A percentile compares a stretch with the other conserved stretches of the same genome.
Conservation (phyloP, 2,888 invertebrate species). For the Coelopa pilipes region DNA sequence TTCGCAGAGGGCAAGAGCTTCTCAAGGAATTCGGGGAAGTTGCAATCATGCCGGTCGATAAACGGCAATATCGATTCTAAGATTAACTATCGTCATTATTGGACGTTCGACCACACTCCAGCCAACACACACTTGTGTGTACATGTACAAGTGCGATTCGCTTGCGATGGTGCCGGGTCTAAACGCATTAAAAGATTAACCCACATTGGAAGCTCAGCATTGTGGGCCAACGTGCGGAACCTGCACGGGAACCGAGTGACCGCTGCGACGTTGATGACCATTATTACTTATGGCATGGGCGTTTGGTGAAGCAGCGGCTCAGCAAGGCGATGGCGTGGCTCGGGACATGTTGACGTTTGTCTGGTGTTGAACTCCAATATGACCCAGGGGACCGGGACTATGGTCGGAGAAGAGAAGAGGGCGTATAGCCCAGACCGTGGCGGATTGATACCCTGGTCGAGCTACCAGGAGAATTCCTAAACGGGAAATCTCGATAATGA, state of each 20-base stretch:
- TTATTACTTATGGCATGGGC: conserved; percentile 12
- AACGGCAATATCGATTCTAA: conserved; percentile 3
- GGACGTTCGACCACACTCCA: not conserved
- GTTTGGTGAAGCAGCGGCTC: not conserved
- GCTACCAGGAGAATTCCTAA: not conserved
- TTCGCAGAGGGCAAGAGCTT: too few species aligned
- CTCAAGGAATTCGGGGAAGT: too few species aligned
- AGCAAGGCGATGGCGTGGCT: too few species aligned
- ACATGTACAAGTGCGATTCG: not conserved
- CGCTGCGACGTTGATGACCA: conserved; percentile 7
- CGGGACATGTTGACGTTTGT: conserved; percentile 8
- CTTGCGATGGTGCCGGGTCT: conserved; percentile 51
- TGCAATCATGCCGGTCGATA: not conserved
- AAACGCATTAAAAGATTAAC: conserved; percentile 66
- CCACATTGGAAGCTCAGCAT: conserved; percentile 53
- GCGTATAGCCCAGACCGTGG: not conserved
- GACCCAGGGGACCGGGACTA: conserved; percentile 16
- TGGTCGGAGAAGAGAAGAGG: not conserved
- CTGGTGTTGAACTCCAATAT: conserved; percentile 18
- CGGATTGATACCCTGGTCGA: not conserved
- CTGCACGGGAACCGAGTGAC: conserved; percentile 19
- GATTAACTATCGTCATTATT: not conserved
- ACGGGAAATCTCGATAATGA: too few species aligned
- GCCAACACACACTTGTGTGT: not conserved
- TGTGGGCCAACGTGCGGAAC: conserved; percentile 28